Evolutionary conservation across 1,140 invertebrate species (phyloP).

Genomic region (Scaptomyza hsui): DNA sequence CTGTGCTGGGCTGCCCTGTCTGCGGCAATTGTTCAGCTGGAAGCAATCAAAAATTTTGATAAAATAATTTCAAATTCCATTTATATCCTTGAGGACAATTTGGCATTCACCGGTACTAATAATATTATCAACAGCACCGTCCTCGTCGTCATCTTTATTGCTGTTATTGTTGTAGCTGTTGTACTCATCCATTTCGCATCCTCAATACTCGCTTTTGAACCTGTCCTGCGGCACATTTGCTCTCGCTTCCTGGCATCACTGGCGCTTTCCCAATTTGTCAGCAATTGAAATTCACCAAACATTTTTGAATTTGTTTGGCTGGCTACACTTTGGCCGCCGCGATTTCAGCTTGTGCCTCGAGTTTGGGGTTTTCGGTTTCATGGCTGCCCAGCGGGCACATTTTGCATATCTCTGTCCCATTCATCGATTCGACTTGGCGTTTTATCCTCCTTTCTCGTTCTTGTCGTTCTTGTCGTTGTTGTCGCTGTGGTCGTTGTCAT

Average conservation of each 20-base stretch:
- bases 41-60: conserved; percentile 82
- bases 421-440: conserved; percentile 45
- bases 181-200: conserved; percentile 40
- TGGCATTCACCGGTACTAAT: conserved; percentile 79
- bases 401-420: conserved; percentile 63
- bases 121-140: conserved; percentile 70
- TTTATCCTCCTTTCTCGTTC: conserved; percentile 13
- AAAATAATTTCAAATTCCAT: conserved; percentile 83
- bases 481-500: conserved; percentile 38
- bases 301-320: conserved; percentile 81
- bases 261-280: conserved; percentile 70
- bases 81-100: conserved; percentile 82
- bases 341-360: conserved; percentile 40
- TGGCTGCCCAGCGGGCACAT: conserved; percentile 74
- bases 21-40: conserved; percentile 72
- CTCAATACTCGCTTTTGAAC: conserved; percentile 7
- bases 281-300: conserved; percentile 82
- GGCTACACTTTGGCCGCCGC: conserved; percentile 67
- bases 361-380: conserved; percentile 30
- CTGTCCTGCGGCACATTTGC: conserved; percentile 44
- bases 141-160: conserved; percentile 6
- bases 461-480: background rate
- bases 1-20: conserved; percentile 11
- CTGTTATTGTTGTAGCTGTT: background rate
- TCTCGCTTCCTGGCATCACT: conserved; percentile 25